phyloP scores from a whole-genome alignment of 2,888 invertebrate genomes.

The Diaperis boleti region DNA sequence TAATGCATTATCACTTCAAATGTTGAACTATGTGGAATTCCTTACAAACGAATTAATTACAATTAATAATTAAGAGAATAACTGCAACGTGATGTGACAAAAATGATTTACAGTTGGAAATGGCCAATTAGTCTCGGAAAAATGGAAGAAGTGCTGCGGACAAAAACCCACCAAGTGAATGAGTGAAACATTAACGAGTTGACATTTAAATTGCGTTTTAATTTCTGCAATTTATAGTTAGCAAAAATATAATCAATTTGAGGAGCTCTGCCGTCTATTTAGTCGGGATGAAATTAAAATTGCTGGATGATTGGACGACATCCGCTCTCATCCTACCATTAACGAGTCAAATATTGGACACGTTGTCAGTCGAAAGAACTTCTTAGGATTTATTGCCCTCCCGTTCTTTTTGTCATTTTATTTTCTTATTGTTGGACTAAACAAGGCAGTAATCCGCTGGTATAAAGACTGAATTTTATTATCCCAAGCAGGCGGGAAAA shows the following conservation, averaged over 20 bases:
- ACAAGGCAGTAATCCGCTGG: slow-evolving; percentile 30
- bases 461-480: slow-evolving; percentile 37
- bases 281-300: slow-evolving; percentile 36
- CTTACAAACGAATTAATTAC: slow-evolving; percentile 30
- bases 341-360: slow-evolving; percentile 36
- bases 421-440: slow-evolving; percentile 23
- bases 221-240: slow-evolving; percentile 48
- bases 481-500: slow-evolving; percentile 33
- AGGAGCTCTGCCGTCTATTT: slow-evolving; percentile 34
- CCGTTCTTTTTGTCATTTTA: not conserved
- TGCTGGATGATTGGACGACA: slow-evolving; percentile 38
- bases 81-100: slow-evolving; percentile 13
- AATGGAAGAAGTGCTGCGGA: slow-evolving; percentile 11
- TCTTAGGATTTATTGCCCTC: slow-evolving; percentile 18
- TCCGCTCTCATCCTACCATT: slow-evolving; percentile 37
- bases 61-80: slow-evolving; percentile 30
- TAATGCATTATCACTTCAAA: slow-evolving; percentile 41
- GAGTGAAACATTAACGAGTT: slow-evolving; percentile 41
- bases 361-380: slow-evolving; percentile 27
- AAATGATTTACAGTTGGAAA: slow-evolving; percentile 16
- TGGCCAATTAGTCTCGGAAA: slow-evolving; percentile 30
- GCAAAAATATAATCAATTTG: slow-evolving; percentile 40
- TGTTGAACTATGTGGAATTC: slow-evolving; percentile 36
- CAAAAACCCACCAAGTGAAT: slow-evolving; percentile 27
- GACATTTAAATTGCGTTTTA: slow-evolving; percentile 50